Evolutionary conservation across 2,888 invertebrate genomes (phyloP).

Genomic region (Ornithoptera priamus): DNA sequence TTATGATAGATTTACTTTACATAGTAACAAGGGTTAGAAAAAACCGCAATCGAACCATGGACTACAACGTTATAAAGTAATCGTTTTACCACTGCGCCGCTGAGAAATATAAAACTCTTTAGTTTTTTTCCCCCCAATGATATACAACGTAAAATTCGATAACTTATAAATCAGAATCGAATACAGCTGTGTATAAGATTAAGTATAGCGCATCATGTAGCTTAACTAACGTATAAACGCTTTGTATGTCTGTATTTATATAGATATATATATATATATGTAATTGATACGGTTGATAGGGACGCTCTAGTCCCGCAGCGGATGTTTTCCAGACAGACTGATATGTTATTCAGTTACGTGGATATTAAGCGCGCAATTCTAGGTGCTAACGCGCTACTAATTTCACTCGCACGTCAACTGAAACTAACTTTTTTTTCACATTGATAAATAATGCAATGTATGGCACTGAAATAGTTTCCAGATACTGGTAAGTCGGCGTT

Average conservation of each 20-base stretch:
- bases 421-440: conserved; percentile 38
- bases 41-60: too few species aligned
- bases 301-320: conserved; percentile 41
- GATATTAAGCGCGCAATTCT: conserved; percentile 50
- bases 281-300: conserved; percentile 34
- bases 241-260: conserved; percentile 23
- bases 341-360: conserved; percentile 48
- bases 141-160: too few species aligned
- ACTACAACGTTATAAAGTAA: too few species aligned
- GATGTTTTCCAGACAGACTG: conserved; percentile 56
- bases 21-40: too few species aligned
- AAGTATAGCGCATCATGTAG: conserved; percentile 5
- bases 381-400: conserved; percentile 52
- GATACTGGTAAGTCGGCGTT: conserved; percentile 24
- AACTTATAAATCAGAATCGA: too few species aligned
- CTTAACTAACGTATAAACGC: conserved; percentile 4
- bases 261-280: conserved; percentile 26
- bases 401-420: conserved; percentile 43
- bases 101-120: too few species aligned
- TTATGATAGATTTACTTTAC: too few species aligned
- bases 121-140: too few species aligned
- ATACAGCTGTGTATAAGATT: conserved; percentile 2
- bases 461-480: conserved; percentile 35
- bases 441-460: conserved; percentile 42
- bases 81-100: too few species aligned